These are phyloP conservation scores for Podarcis muralis DNA, from an alignment of 2,113 vertebrate species.

Conservation along the genomic window DNA sequence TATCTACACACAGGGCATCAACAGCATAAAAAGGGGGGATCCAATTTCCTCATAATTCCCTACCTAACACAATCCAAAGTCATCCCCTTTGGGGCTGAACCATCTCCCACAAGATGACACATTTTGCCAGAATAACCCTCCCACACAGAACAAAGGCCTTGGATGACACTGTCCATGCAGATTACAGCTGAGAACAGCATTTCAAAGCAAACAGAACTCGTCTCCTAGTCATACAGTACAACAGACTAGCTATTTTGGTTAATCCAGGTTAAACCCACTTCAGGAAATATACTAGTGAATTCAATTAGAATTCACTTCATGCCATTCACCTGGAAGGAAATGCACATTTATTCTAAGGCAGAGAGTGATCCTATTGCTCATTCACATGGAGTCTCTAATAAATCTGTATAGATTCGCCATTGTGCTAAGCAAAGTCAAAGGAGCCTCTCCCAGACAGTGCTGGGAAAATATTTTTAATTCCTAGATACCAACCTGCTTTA, in stretches of 20 bases:
- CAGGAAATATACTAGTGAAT: fast-evolving
- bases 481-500: background rate
- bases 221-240: background rate
- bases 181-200: constrained; percentile 7
- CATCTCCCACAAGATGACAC: constrained; percentile 43
- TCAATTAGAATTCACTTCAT: background rate
- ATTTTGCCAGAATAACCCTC: constrained; percentile 46
- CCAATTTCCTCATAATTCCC: background rate
- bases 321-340: background rate
- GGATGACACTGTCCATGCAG: constrained; percentile 44
- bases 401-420: background rate
- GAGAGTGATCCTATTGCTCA: background rate
- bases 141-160: constrained; percentile 43
- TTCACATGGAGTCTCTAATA: background rate
- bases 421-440: background rate
- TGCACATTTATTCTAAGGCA: background rate
- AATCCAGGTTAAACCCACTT: constrained; percentile 15
- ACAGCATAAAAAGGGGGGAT: background rate
- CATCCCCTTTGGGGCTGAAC: constrained; percentile 41
- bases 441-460: background rate
- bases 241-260: constrained; percentile 9
- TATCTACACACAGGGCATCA: background rate
- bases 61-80: background rate
- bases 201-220: constrained; percentile 40
- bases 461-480: background rate